Evolutionary conservation across 2,888 invertebrate genomes (phyloP), one percentile per base, ranked within the genome.

Genomic region (Dolichopus griseipennis): DNA sequence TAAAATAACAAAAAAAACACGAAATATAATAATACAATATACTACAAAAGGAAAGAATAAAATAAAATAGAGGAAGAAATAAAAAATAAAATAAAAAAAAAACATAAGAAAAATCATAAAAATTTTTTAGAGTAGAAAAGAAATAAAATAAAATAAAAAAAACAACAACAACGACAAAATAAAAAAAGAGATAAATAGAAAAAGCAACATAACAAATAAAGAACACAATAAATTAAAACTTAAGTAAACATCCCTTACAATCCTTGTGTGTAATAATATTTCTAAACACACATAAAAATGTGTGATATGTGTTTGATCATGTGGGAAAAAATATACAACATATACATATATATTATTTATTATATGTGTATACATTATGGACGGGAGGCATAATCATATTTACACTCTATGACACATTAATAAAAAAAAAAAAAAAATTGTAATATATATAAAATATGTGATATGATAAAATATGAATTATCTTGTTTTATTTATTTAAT

Each of bases 211-310:
- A 52, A 52, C 18, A 52, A 52, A 52, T 15, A 52, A 52, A 15
- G 52, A 52, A 52, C 52, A 52, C 52, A 52, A 52, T 52, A 52
- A 52, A 52, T 52, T 52, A 52, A 52, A 52, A 52, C 52, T 52
- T 52, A 52, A 52, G 52, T 52, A 52, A 52, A 52, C 52, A 52
- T 52, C 52, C 52, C 52, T 52, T 52, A 52, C 52, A 52, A 52
- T 52, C 18, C 18, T 41, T 52, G 15, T 52, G 43, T 43, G 52
- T 52, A 52, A n/a, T 52, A 52, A 52, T 52, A 52, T 52, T 52
- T 52, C 52, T 52, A 52, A 52, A n/a, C 52, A 52, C 52, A 52
- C 52, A 52, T 18, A 52, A 52, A 10, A 34, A 34, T 7, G 5
- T 5, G 12, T 52, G 52, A 52, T 52, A 52, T 52, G 52, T 52